phyloP scores from a whole-genome alignment of 2,797 vertebrate genomes.

The Luscinia luscinia region DNA sequence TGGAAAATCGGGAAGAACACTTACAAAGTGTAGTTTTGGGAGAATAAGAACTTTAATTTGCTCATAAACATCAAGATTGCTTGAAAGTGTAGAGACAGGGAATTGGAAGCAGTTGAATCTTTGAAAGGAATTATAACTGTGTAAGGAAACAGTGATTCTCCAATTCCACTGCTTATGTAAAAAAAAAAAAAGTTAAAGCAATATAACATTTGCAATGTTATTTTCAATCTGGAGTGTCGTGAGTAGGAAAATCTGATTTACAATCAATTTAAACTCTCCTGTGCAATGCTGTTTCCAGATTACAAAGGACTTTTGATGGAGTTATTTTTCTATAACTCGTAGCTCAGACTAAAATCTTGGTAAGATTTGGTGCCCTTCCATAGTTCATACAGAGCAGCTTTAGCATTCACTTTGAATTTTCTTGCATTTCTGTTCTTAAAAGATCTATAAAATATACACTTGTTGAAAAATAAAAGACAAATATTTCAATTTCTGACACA shows the following conservation, averaged over 20 bases:
- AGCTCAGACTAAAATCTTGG: neutral
- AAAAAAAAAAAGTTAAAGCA: neutral
- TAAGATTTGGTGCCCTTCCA: neutral
- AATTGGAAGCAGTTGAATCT: neutral
- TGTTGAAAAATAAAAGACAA: neutral
- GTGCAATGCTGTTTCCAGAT: neutral
- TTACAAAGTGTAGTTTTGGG: neutral
- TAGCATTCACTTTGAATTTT: neutral
- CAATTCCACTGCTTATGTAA: neutral
- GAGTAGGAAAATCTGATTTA: neutral
- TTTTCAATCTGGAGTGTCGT: neutral
- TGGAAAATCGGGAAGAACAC: neutral
- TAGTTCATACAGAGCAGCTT: neutral
- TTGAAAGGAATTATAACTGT: neutral
- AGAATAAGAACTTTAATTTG: neutral
- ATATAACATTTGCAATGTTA: neutral
- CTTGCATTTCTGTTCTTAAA: neutral
- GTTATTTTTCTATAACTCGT: neutral
- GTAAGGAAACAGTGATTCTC: neutral
- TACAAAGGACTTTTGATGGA: accelerated
- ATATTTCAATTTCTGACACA: neutral
- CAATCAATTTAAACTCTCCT: neutral
- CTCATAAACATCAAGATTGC: neutral
- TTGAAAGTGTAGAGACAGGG: neutral
- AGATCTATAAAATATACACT: neutral